Base-by-base conservation (phyloP, 53 echinoderm and acorn worm species). In the Glandiceps talaboti region DNA sequence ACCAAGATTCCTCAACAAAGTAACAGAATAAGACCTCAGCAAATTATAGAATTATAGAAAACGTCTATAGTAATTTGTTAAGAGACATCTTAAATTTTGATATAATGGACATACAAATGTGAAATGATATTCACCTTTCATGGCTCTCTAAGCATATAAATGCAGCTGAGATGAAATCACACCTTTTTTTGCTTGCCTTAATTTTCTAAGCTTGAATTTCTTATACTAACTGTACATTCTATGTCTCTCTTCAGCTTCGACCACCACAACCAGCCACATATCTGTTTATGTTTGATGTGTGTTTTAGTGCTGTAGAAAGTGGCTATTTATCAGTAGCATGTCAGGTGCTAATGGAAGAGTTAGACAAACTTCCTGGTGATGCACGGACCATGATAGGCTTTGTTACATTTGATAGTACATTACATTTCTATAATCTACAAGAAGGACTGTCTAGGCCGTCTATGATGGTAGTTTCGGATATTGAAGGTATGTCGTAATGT, bases 241-340 rank as follows among this genome's bases (percentile, higher is more conserved):
- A 45, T 45, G 29, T 27, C 64, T 26, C 30, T 25, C 74, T 45
- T 64, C 88, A 99, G 99, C 77, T 99, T 33, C 87, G 99, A 76
- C 99, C 99, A n/a, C 99, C 99, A 1, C 99, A 99, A 81, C 99
- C 99, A 31, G 99, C 99, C 12, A 92, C 92, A 33, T 99, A 99
- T 81, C 89, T 99, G 31, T 99, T 99, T 74, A 85, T 91, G n/a
- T 74, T 93, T 33, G 93, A 93, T 31, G 93, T 99, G 1, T 93
- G 91, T 14, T 99, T 99, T 80, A 91, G 91, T 64, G 92, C 99
- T 0, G 93, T 99, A 33, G 93, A 99, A 79, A 89, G 91, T 0
- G 99, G 99, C 26, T 93, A 93, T 79, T 89, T 99, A 29, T 86
- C 99, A 0, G 88, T 99, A 1, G 88, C 89, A 25, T 99, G 99